Conservation (phyloP, 2,888 invertebrate genomes). For the Proisotoma minuta region DNA sequence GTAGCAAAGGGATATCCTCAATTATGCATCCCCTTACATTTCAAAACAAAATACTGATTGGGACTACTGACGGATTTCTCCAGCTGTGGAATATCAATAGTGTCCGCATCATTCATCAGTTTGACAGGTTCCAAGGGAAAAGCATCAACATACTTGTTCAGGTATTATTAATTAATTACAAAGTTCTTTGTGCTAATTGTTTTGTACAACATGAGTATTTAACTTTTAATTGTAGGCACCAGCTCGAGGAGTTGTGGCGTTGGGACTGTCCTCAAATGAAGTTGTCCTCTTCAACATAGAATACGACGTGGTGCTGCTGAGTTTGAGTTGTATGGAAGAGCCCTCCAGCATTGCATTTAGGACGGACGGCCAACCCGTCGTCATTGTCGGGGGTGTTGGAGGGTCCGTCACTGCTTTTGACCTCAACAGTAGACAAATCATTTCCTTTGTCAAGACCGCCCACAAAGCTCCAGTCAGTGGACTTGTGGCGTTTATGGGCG, state of each 20-base stretch:
- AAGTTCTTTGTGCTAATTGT: neutral
- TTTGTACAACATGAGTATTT: neutral
- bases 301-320: conserved; percentile 73
- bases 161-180: conserved; percentile 48
- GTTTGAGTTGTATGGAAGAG: conserved; percentile 86
- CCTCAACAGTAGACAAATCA: conserved; percentile 55
- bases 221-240: conserved; percentile 60
- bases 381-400: conserved; percentile 74
- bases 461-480: conserved; percentile 74
- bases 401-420: conserved; percentile 94
- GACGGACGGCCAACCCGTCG: conserved; percentile 75
- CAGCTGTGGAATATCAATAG: conserved; percentile 87
- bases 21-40: conserved; percentile 92
- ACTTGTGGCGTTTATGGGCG: conserved; percentile 75
- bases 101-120: conserved; percentile 69
- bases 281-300: conserved; percentile 84
- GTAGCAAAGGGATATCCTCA: too few species aligned
- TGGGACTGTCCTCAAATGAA: conserved; percentile 76
- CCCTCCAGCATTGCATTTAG: conserved; percentile 81
- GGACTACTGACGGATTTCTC: conserved; percentile 74
- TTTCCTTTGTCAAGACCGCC: conserved; percentile 57
- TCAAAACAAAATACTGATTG: conserved; percentile 85
- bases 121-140: conserved; percentile 65
- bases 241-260: conserved; percentile 83
- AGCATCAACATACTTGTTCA: conserved; percentile 70